Evolutionary conservation across 2,113 vertebrate species (phyloP).

Genomic region (Sterna hirundo): DNA sequence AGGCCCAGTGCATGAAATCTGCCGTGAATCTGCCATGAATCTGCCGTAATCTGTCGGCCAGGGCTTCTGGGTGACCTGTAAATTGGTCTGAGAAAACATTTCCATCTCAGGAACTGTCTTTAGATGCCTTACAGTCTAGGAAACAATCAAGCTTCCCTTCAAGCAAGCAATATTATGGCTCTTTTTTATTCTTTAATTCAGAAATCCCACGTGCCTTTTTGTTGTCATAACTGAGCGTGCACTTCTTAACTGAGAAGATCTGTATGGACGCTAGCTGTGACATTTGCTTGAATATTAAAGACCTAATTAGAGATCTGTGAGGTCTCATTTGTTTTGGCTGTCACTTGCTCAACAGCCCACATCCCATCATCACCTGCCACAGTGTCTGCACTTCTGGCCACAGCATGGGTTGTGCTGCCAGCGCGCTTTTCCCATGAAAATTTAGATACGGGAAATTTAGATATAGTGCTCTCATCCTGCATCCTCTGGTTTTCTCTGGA

Average conservation of each 20-base stretch:
- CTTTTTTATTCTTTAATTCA: background rate
- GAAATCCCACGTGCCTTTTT: background rate
- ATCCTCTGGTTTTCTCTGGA: background rate
- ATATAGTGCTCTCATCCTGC: background rate
- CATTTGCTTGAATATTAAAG: background rate
- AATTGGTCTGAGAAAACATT: background rate
- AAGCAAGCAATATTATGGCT: background rate
- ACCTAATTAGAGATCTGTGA: background rate
- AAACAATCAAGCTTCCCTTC: background rate
- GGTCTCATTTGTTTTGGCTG: background rate
- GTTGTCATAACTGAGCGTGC: background rate
- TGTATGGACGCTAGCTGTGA: background rate
- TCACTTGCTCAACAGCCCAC: background rate
- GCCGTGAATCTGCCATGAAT: background rate
- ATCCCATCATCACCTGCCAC: background rate
- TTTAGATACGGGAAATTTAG: background rate
- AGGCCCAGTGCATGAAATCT: background rate
- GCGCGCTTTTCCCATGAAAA: background rate
- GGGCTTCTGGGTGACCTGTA: background rate
- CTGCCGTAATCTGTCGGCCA: background rate
- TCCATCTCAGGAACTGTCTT: background rate
- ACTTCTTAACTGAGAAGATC: background rate
- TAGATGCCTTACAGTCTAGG: background rate
- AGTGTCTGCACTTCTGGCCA: background rate
- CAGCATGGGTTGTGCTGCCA: background rate